These are phyloP conservation scores for Sebastes schlegelii DNA, from an alignment of 2,113 vertebrate genomes.

Conservation along the genomic window DNA sequence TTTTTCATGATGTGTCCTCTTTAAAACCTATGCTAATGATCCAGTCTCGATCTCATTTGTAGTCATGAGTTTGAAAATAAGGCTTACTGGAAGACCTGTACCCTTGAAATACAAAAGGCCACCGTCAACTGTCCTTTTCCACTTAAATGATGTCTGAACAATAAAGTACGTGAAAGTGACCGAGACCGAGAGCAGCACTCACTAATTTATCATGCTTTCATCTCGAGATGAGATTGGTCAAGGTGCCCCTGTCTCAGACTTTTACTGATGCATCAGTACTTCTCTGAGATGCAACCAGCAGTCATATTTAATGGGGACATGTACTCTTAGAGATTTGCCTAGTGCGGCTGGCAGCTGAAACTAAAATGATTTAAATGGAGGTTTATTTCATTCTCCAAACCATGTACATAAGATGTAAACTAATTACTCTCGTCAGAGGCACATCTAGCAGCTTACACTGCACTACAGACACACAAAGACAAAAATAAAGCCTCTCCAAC, in stretches of 20 bases:
- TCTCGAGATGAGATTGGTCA: slow-evolving; percentile 60
- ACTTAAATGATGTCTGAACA: slow-evolving; percentile 49
- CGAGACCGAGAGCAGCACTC: slow-evolving; percentile 16
- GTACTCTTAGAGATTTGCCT: neutral
- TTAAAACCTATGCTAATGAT: slow-evolving; percentile 15
- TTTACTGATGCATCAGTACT: slow-evolving; percentile 32
- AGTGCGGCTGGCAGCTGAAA: slow-evolving; percentile 9
- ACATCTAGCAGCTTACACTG: neutral
- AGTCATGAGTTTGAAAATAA: slow-evolving; percentile 21
- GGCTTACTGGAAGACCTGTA: slow-evolving; percentile 5
- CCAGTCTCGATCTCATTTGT: slow-evolving; percentile 27
- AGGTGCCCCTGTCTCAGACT: slow-evolving; percentile 63
- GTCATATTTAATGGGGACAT: slow-evolving; percentile 19
- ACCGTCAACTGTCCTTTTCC: slow-evolving; percentile 30
- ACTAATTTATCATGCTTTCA: slow-evolving; percentile 67
- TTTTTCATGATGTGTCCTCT: neutral
- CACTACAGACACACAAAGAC: neutral
- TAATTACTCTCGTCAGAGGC: neutral
- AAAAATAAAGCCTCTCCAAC: slow-evolving; percentile 23
- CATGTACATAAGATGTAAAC: neutral
- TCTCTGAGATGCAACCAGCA: slow-evolving; percentile 37
- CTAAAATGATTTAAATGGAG: slow-evolving; percentile 11
- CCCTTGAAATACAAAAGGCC: slow-evolving; percentile 48
- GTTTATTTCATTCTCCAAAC: slow-evolving; percentile 6
- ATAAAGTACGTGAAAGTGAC: slow-evolving; percentile 48